These are phyloP conservation scores for Netelia virgata DNA, from an alignment of 2,888 invertebrate genomes.

Conservation along the genomic window DNA sequence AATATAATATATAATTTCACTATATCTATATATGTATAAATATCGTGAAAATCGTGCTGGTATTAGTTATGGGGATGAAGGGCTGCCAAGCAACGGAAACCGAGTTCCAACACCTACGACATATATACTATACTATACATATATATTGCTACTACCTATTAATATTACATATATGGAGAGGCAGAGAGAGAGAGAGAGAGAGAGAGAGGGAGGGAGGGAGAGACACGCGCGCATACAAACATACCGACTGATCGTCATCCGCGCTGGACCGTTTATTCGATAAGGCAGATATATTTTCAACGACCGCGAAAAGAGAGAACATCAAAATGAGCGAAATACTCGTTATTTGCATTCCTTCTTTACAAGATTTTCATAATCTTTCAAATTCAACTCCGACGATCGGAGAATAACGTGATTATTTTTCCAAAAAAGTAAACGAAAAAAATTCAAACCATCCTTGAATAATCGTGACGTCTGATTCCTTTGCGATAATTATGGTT, in stretches of 20 bases:
- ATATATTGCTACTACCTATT: conserved; percentile 65
- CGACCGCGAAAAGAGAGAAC: background rate
- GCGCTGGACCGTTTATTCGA: conserved; percentile 81
- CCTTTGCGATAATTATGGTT: too few species aligned
- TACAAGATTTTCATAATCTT: background rate
- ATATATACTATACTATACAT: conserved; percentile 58
- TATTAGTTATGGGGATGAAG: conserved; percentile 33
- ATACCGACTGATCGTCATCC: conserved; percentile 74
- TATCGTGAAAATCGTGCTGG: conserved; percentile 35
- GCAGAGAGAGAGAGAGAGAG: too few species aligned
- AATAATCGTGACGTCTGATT: too few species aligned
- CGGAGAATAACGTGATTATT: background rate
- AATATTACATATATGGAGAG: conserved; percentile 4
- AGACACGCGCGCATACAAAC: background rate
- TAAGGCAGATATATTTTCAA: conserved; percentile 76
- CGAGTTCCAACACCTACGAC: conserved; percentile 23
- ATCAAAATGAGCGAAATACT: conserved; percentile 41
- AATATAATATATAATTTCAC: background rate
- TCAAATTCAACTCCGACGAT: background rate
- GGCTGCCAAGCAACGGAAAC: conserved; percentile 53
- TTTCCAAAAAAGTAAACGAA: too few species aligned
- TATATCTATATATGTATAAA: conserved; percentile 16
- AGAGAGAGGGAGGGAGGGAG: background rate
- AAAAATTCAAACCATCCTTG: too few species aligned
- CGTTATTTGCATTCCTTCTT: conserved; percentile 70